Conservation (phyloP, 2,797 vertebrate species). For the Poecilia velifera region DNA sequence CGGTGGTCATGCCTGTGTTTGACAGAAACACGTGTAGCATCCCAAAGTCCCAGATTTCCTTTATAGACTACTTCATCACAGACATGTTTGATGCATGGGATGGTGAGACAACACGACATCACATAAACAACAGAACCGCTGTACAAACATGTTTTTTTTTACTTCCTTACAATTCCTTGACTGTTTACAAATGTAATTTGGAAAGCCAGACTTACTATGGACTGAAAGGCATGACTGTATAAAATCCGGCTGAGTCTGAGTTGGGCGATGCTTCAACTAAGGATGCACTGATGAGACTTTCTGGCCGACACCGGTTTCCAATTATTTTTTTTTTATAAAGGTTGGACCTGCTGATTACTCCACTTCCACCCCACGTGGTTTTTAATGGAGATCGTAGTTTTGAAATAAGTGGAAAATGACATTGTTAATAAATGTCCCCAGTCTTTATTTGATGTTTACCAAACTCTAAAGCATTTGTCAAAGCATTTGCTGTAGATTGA, state of each 20-base stretch:
- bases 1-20: constrained; percentile 97
- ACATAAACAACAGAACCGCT: not conserved
- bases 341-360: not conserved
- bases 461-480: not conserved
- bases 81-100: constrained; percentile 99
- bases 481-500: not conserved
- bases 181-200: not conserved
- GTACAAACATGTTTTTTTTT: not conserved
- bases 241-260: not conserved
- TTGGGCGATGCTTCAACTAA: not conserved
- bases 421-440: not conserved
- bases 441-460: not conserved
- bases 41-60: constrained; percentile 97
- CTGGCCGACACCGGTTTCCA: not conserved
- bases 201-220: not conserved
- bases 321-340: not conserved
- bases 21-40: constrained; percentile 97
- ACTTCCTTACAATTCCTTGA: not conserved
- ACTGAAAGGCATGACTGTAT: not conserved
- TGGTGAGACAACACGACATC: constrained; percentile 80
- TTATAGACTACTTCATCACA: constrained; percentile 99
- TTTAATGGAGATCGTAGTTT: not conserved
- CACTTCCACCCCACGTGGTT: not conserved
- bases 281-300: not conserved
- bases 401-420: not conserved